Evolutionary conservation across 2,888 invertebrate species (phyloP).

Genomic region (Drosophila atroscutellata): DNA sequence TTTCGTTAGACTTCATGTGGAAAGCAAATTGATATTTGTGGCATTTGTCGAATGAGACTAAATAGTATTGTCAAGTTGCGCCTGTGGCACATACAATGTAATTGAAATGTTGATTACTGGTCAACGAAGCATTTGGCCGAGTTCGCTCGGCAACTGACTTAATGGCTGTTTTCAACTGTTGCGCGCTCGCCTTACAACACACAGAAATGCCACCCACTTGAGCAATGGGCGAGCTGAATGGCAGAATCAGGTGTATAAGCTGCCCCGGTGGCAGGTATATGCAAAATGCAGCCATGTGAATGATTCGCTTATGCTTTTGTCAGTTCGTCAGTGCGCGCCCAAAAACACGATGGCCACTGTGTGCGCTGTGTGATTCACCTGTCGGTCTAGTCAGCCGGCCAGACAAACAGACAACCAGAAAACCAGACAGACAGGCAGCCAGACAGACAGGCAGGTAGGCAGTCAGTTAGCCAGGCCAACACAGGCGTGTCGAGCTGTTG

Average conservation of each 20-base stretch:
- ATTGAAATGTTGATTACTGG: constrained; percentile 76
- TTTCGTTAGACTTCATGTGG: not conserved
- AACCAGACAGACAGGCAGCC: not conserved
- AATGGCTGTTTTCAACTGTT: constrained; percentile 80
- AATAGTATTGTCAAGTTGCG: not conserved
- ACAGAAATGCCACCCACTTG: constrained; percentile 26
- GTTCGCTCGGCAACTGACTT: constrained; percentile 65
- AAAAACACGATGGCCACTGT: constrained; percentile 37
- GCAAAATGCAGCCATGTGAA: constrained; percentile 81
- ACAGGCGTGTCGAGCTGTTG: constrained; percentile 33
- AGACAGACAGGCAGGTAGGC: constrained; percentile 5
- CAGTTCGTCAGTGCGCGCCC: constrained; percentile 65
- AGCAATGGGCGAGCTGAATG: constrained; percentile 5
- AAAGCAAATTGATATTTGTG: not conserved
- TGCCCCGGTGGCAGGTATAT: constrained; percentile 24
- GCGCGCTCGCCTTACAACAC: constrained; percentile 48
- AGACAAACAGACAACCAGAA: not conserved
- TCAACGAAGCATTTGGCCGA: constrained; percentile 68
- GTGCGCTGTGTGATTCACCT: constrained; percentile 46
- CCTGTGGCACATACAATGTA: constrained; percentile 22
- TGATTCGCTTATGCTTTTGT: constrained; percentile 84
- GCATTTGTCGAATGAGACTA: not conserved
- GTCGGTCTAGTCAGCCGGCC: constrained; percentile 27
- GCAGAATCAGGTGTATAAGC: constrained; percentile 1
- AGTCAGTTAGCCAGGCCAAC: constrained; percentile 20